These are phyloP conservation scores for Rhagonycha fulva DNA, from an alignment of 2,888 invertebrate species.

Conservation along the genomic window DNA sequence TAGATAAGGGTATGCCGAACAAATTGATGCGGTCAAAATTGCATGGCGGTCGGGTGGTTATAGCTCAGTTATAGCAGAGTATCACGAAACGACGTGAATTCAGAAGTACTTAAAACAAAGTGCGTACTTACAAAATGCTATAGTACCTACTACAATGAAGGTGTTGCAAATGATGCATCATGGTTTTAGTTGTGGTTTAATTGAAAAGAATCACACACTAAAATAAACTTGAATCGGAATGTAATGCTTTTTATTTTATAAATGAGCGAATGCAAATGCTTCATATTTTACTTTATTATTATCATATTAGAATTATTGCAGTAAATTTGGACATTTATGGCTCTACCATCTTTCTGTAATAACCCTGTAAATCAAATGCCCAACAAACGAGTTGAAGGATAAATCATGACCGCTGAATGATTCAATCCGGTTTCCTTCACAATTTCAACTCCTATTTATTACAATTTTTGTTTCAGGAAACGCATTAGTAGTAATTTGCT, in stretches of 20 bases:
- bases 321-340: background rate
- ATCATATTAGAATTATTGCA: background rate
- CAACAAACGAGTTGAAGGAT: background rate
- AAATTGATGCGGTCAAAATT: slow-evolving; percentile 19
- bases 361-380: background rate
- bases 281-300: background rate
- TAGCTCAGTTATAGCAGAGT: slow-evolving; percentile 14
- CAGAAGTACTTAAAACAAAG: slow-evolving; percentile 21
- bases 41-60: slow-evolving; percentile 6
- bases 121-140: slow-evolving; percentile 4
- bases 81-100: slow-evolving; percentile 24
- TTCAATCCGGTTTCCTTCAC: background rate
- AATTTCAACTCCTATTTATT: background rate
- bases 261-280: background rate
- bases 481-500: background rate
- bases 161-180: slow-evolving; percentile 2
- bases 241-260: background rate
- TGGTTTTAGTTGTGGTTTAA: background rate
- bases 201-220: background rate
- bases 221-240: background rate
- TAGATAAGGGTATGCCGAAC: slow-evolving; percentile 5
- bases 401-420: background rate
- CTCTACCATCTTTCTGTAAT: background rate
- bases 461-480: background rate
- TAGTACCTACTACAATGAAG: slow-evolving; percentile 7